phyloP scores from a whole-genome alignment of 2,888 invertebrate species.

The Phortica okadai region DNA sequence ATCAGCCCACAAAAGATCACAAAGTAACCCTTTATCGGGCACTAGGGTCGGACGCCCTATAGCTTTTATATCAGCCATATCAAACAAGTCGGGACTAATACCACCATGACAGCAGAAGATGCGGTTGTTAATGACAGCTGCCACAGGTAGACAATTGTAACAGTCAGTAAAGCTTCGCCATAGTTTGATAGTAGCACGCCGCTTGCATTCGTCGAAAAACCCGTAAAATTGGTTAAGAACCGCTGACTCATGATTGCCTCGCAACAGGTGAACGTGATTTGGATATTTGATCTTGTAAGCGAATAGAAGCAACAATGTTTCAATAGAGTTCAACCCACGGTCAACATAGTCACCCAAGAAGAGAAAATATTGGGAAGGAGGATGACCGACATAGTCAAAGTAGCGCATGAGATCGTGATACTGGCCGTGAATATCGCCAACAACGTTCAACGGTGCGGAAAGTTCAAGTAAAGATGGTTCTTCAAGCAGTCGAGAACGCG shows the following conservation, averaged over 20 bases:
- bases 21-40: slow-evolving; percentile 94
- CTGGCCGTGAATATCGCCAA: slow-evolving; percentile 99
- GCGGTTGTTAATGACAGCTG: slow-evolving; percentile 98
- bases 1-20: slow-evolving; percentile 97
- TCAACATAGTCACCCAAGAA: slow-evolving; percentile 94
- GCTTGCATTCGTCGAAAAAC: slow-evolving; percentile 88
- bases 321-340: slow-evolving; percentile 89
- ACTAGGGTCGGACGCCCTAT: slow-evolving; percentile 98
- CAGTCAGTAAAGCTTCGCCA: slow-evolving; percentile 99
- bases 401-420: slow-evolving; percentile 97
- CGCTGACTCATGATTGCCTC: slow-evolving; percentile 96
- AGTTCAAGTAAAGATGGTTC: slow-evolving; percentile 90
- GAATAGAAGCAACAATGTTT: slow-evolving; percentile 96
- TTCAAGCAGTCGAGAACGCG: not conserved
- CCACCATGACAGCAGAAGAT: slow-evolving; percentile 98
- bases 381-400: slow-evolving; percentile 99
- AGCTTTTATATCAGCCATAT: slow-evolving; percentile 96
- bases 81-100: slow-evolving; percentile 93
- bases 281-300: slow-evolving; percentile 98
- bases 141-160: slow-evolving; percentile 98
- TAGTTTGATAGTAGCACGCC: slow-evolving; percentile 97
- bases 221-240: slow-evolving; percentile 98
- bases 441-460: slow-evolving; percentile 98
- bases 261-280: slow-evolving; percentile 93
- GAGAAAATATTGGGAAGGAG: slow-evolving; percentile 98